These are phyloP conservation scores for Nemapogon koenigi DNA, from an alignment of 2,888 invertebrate genomes.

Conservation along the genomic window DNA sequence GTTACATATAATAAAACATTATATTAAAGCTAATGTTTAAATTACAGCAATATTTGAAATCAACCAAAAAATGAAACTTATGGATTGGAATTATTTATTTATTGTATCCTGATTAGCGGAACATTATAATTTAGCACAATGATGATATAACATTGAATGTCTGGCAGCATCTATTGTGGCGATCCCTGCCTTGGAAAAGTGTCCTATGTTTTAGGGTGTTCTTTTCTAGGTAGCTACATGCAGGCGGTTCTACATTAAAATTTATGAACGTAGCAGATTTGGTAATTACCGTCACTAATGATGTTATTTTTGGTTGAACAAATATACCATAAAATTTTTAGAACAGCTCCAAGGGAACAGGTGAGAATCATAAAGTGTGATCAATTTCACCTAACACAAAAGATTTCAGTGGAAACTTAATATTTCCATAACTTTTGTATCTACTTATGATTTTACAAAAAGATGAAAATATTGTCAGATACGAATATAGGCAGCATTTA, in stretches of 20 bases:
- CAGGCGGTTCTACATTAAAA: too few species aligned
- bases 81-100: slow-evolving; percentile 52
- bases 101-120: slow-evolving; percentile 19
- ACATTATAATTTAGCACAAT: too few species aligned
- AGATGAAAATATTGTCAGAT: background rate
- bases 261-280: slow-evolving; percentile 51
- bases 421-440: background rate
- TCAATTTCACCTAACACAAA: slow-evolving; percentile 17
- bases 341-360: slow-evolving; percentile 61
- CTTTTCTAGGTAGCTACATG: slow-evolving; percentile 62
- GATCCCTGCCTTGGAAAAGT: slow-evolving; percentile 32
- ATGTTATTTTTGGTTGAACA: slow-evolving; percentile 58
- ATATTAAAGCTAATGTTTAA: slow-evolving; percentile 63
- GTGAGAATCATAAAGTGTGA: slow-evolving; percentile 60
- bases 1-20: slow-evolving; percentile 43
- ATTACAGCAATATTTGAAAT: slow-evolving; percentile 60
- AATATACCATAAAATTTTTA: slow-evolving; percentile 54
- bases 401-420: slow-evolving; percentile 1
- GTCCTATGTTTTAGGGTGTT: slow-evolving; percentile 61
- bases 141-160: background rate
- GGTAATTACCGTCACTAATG: slow-evolving; percentile 54
- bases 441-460: background rate
- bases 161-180: slow-evolving; percentile 19
- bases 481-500: background rate
- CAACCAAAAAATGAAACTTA: slow-evolving; percentile 52